Evolutionary conservation across 2,113 vertebrate genomes (phyloP), one percentile per base, ranked within the genome.

Genomic region (Notothenia coriiceps): DNA sequence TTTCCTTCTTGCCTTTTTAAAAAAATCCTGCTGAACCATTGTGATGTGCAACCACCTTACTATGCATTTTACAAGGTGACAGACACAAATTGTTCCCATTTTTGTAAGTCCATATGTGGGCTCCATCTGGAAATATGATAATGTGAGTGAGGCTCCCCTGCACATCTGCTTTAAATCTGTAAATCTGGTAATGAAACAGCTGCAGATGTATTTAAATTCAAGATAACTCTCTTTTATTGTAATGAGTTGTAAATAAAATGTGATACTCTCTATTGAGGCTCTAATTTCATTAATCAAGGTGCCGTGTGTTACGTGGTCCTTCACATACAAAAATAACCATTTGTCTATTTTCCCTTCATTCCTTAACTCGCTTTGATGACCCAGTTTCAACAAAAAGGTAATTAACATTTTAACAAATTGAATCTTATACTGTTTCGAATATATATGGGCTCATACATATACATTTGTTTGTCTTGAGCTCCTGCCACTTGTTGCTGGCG

Each of bases 101-200:
- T 86, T 82, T 85, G 57, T 17, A 64, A 67, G 50, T 84, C 78
- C 51, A 70, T 74, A 77, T 83, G 62, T 78, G 44, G 18, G 20
- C 67, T 79, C 69, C 70, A 70, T 83, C 66, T 88, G 80, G 61
- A 88, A 88, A 81, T 84, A 64, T 57, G 75, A 86, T 72, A 9
- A 76, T 43, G 33, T 69, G 50, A 63, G 72, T 8, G 54, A 56
- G 56, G 33, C 9, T 68, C 29, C 22, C 75, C 1, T 18, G 18
- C 80, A 83, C 77, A 87, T 86, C 70, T 88, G 87, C 57, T 85
- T 80, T 46, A 54, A 65, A 85, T 85, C 68, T 84, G 18, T 46
- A 25, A 25, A 70, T 65, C 47, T 79, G 51, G 10, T 3, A 55
- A 66, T 47, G 11, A 71, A 83, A 69, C 40, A 64, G 50, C 79